Base-by-base conservation (phyloP, 2,113 vertebrate species). In the Dicentrarchus labrax region DNA sequence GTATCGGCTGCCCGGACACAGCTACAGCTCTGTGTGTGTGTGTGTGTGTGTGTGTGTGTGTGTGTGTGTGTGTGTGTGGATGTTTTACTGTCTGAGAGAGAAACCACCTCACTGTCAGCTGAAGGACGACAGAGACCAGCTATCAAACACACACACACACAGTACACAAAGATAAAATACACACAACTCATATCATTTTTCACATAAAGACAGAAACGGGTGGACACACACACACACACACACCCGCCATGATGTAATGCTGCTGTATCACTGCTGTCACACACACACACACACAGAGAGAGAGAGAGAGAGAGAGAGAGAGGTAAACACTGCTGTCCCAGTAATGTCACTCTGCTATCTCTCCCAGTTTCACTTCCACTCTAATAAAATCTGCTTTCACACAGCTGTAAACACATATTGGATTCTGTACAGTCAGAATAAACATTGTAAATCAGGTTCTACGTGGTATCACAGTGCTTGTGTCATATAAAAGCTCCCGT, bases 301-400 rank as follows among this genome's bases (percentile, higher is more conserved):
- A 76, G 36, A 59, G 64, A 72, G 51, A 59, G 69, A 61, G 36
- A 51, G 61, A 56, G 62, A 62, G 50, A 71, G 10, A 74, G 0
- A 67, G 22, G 41, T 45, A 50, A 51, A 80, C 71, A 72, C 16
- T 4, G 47, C 22, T 50, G 67, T 80, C 85, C 76, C 45, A 71
- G 61, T 78, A 82, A 53, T 57, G 74, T 84, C 86, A 66, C 73
- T 69, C 73, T 56, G 16, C 50, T 36, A 16, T 67, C 61, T 61
- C 48, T 41, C 84, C 54, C 30, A 1, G 72, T 68, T 68, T 68
- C 53, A 60, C 61, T 76, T 79, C 76, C 71, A 56, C 43, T 24
- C 48, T 36, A 22, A 86, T 78, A 68, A 78, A 80, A 10, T 64
- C 24, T 61, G 47, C 64, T 76, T 84, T 75, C 81, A 68, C 12